These are phyloP conservation scores for Trisateles emortualis DNA, from an alignment of 2,888 invertebrate species.

Conservation along the genomic window DNA sequence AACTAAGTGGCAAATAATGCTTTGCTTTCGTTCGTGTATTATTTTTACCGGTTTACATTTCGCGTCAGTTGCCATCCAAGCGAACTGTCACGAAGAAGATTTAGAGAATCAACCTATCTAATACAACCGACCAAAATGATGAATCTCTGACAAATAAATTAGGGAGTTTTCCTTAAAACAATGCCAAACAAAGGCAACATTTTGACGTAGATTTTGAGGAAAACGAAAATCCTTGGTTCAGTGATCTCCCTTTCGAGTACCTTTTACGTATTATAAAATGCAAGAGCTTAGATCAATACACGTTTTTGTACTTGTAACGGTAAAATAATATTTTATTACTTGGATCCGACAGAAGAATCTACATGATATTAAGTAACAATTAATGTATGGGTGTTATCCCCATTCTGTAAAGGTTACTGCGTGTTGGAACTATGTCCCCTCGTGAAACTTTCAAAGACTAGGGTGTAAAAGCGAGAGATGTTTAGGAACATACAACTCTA, in stretches of 20 bases:
- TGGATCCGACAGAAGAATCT: neutral
- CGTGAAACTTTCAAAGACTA: too few species aligned
- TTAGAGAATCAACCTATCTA: neutral
- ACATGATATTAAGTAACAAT: too few species aligned
- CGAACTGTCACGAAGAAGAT: constrained; percentile 2
- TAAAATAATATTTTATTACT: constrained; percentile 15
- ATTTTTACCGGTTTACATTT: neutral
- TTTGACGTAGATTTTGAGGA: constrained; percentile 16
- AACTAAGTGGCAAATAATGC: neutral
- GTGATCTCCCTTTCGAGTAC: constrained; percentile 17
- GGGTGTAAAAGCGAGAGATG: too few species aligned
- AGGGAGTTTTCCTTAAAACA: constrained; percentile 8
- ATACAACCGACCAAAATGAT: constrained; percentile 3
- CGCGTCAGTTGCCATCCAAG: neutral
- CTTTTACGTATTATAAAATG: constrained; percentile 11
- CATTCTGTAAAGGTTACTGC: too few species aligned
- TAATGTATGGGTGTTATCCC: too few species aligned
- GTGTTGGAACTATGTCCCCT: too few species aligned
- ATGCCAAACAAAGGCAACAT: constrained; percentile 8
- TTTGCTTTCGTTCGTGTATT: neutral
- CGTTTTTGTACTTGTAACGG: constrained; percentile 12
- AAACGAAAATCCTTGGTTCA: constrained; percentile 21
- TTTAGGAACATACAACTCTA: too few species aligned
- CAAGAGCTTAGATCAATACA: constrained; percentile 26
- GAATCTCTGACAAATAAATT: constrained; percentile 6